Base-by-base conservation (phyloP, 2,113 vertebrate species). In the Marmota flaviventris region DNA sequence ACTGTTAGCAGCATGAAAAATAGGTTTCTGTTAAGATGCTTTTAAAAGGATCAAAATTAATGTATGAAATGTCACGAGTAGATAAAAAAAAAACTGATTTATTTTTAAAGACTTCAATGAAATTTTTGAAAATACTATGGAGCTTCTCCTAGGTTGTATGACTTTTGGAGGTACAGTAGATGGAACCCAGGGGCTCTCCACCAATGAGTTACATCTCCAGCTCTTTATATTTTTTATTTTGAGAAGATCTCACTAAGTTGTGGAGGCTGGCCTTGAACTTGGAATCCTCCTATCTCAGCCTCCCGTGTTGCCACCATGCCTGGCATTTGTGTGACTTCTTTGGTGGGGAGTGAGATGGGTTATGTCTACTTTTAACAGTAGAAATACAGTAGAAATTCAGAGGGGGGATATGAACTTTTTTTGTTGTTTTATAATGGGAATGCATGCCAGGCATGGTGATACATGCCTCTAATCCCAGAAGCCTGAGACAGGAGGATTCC, bases 51-150 rank as follows among this genome's bases (percentile, higher is more conserved):
- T 53, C 34, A 75, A 29, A 48, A 63, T n/a, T 95, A 48, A 93
- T 85, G 34, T 24, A 65, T 39, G 32, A 27, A 89, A 83, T 73
- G 39, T 89, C n/a, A 63, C 32, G 91, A 13, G 32, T n/a, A 37
- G 39, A 27, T 73, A 89, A 75, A 93, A 27, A 34, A 51, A 51
- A 51, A 48, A 2, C 48, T 12, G 48, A 34, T 83, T 90, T 53
- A 58, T 79, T 90, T 94, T 91, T 87, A 95, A 96, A 85, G 72
- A 51, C 58, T 3, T 73, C 65, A 85, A 25, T 92, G 63, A 89
- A 94, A 67, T 82, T 56, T 3, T 84, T 39, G 17, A 63, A 79
- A 85, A 83, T 39, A 75, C 27, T n/a, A 51, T 4, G 69, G 18
- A 29, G 37, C 27, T 73, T 65, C 17, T 1, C 63, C n/a, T 56